phyloP scores from a whole-genome alignment of 2,888 invertebrate species.

The Xanthia togata region DNA sequence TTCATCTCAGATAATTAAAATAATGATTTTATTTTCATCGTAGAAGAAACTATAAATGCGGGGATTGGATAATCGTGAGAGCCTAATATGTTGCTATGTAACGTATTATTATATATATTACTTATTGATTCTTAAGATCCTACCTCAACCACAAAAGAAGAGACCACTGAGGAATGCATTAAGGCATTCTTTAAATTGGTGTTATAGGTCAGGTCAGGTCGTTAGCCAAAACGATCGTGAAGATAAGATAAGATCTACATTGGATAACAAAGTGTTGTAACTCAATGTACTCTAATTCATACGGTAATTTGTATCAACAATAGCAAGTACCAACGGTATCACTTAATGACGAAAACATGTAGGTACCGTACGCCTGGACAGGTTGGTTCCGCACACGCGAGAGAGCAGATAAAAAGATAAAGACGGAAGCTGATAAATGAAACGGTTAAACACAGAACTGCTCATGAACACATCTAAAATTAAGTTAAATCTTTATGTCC shows the following conservation, averaged over 20 bases:
- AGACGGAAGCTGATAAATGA: constrained; percentile 35
- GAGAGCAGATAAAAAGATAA: constrained; percentile 46
- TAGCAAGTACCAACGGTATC: constrained; percentile 60
- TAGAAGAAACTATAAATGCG: not conserved
- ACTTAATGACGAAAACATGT: constrained; percentile 53
- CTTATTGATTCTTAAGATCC: not conserved
- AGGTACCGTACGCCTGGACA: constrained; percentile 56
- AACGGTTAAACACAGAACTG: constrained; percentile 28
- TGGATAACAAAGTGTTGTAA: constrained; percentile 40
- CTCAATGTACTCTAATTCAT: constrained; percentile 42
- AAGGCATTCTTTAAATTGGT: not conserved
- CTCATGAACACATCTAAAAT: constrained; percentile 20
- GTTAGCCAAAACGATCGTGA: constrained; percentile 28
- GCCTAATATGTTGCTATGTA: not conserved
- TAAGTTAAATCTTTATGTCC: constrained; percentile 15
- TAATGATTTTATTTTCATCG: not conserved
- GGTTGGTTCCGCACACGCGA: constrained; percentile 54
- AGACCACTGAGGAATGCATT: not conserved
- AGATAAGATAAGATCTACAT: constrained; percentile 28
- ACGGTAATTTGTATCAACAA: constrained; percentile 55
- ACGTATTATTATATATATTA: not conserved
- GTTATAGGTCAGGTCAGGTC: constrained; percentile 22
- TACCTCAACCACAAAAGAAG: constrained; percentile 5
- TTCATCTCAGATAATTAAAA: not conserved
- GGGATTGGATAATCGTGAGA: not conserved